Percentiles rank a stretch among this genome's conserved stretches.
Evolutionary conservation across 2,113 vertebrate species (phyloP).

Genomic region (Grantiella picta): DNA sequence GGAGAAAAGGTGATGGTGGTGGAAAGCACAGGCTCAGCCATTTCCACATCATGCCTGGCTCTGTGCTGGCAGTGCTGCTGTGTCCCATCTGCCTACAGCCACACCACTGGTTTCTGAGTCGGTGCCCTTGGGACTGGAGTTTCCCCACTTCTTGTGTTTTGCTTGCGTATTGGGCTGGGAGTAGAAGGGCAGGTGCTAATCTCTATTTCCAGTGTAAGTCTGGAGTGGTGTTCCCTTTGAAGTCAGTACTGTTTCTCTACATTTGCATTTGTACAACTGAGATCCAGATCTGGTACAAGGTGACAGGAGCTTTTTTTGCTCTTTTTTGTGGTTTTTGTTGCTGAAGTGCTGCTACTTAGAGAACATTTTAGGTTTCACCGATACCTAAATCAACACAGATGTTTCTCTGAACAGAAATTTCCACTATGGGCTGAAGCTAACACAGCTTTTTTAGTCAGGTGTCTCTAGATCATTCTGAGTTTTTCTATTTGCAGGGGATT

Average conservation of each 20-base stretch:
- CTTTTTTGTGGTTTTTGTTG: constrained; percentile 1
- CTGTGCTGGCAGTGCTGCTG: neutral
- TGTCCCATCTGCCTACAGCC: neutral
- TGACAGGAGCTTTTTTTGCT: neutral
- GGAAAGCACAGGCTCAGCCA: neutral
- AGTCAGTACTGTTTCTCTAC: neutral
- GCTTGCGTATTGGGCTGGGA: neutral
- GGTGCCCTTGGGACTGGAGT: neutral
- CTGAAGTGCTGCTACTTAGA: neutral
- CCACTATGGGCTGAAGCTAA: neutral
- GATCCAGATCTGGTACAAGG: neutral
- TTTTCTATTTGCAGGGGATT: constrained; percentile 14
- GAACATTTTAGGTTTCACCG: neutral
- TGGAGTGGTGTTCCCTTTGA: neutral
- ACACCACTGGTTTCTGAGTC: neutral
- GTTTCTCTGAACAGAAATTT: neutral
- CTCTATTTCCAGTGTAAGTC: neutral
- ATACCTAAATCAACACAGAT: constrained; percentile 18
- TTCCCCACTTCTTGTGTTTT: neutral
- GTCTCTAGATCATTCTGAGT: neutral
- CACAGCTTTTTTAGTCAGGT: neutral
- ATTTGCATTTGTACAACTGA: neutral
- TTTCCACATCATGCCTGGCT: neutral
- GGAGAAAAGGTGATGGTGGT: neutral
- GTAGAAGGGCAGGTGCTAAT: neutral